Percentiles rank a stretch among this genome's conserved stretches.
phyloP scores from a whole-genome alignment of 2,888 invertebrate genomes.

The Galerucella pusilla region DNA sequence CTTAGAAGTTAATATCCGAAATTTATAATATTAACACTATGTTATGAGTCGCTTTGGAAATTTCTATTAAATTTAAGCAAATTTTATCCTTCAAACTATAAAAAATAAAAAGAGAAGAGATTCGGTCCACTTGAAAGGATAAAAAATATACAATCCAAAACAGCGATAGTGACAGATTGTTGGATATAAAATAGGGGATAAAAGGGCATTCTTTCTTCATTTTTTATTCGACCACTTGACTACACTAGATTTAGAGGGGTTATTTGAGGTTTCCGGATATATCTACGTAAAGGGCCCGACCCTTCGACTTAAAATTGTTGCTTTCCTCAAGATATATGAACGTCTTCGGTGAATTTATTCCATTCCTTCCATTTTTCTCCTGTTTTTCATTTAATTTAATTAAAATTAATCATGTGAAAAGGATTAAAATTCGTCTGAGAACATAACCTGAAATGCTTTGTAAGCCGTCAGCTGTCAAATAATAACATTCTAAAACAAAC shows the following conservation, averaged over 20 bases:
- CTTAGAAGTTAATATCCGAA: constrained; percentile 1
- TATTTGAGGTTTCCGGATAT: constrained; percentile 50
- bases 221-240: constrained; percentile 61
- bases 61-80: background rate
- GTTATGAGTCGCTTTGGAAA: background rate
- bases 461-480: constrained; percentile 62
- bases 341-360: background rate
- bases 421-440: constrained; percentile 38
- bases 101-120: background rate
- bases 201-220: constrained; percentile 57
- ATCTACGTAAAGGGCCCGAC: constrained; percentile 32
- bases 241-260: constrained; percentile 56
- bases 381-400: background rate
- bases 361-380: background rate
- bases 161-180: constrained; percentile 60
- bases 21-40: constrained; percentile 2
- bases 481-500: constrained; percentile 61
- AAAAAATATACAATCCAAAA: constrained; percentile 54
- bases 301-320: constrained; percentile 31
- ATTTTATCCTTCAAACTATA: background rate
- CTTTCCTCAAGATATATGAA: background rate
- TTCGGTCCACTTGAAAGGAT: background rate
- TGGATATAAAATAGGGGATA: constrained; percentile 59
- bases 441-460: constrained; percentile 51
- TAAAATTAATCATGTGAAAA: constrained; percentile 11